A percentile compares a stretch with the other conserved stretches of the same genome.
Conservation (phyloP, 1,140 invertebrate species). For the Popillia japonica region DNA sequence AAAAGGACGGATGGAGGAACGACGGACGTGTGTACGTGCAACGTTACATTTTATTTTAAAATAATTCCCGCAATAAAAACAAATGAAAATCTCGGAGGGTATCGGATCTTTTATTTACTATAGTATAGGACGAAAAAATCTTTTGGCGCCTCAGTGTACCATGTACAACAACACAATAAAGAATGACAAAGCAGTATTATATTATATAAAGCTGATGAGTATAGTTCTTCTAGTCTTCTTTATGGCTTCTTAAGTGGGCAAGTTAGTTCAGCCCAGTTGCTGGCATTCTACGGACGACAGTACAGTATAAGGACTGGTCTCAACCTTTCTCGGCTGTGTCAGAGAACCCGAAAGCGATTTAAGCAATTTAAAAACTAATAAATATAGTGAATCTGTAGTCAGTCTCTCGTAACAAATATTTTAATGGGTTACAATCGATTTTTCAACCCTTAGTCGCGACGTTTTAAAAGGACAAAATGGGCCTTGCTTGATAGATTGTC, state of each 20-base stretch:
- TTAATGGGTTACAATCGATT: slow-evolving; percentile 42
- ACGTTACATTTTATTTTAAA: too few relatives aligned
- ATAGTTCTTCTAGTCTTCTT: neutral
- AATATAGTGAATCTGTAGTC: slow-evolving; percentile 22
- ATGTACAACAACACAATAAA: neutral
- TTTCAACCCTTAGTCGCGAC: neutral
- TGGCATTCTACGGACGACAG: slow-evolving; percentile 2
- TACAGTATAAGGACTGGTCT: neutral
- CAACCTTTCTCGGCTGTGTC: neutral
- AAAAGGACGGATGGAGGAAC: too few relatives aligned
- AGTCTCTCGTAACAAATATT: slow-evolving; percentile 41
- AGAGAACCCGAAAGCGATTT: neutral
- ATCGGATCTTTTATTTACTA: too few relatives aligned
- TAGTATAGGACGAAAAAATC: too few relatives aligned
- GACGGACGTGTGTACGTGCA: too few relatives aligned
- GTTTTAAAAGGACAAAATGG: neutral
- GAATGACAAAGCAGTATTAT: slow-evolving; percentile 11
- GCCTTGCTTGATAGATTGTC: slow-evolving; percentile 41
- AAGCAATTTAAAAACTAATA: slow-evolving; percentile 12
- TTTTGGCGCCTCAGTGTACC: neutral
- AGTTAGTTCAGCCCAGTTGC: slow-evolving; percentile 9
- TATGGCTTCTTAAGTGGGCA: slow-evolving; percentile 9
- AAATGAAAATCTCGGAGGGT: too few relatives aligned
- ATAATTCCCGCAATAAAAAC: too few relatives aligned
- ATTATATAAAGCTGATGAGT: slow-evolving; percentile 11